phyloP scores from a whole-genome alignment of 2,797 vertebrate species.

The Hafferia zeledoni region DNA sequence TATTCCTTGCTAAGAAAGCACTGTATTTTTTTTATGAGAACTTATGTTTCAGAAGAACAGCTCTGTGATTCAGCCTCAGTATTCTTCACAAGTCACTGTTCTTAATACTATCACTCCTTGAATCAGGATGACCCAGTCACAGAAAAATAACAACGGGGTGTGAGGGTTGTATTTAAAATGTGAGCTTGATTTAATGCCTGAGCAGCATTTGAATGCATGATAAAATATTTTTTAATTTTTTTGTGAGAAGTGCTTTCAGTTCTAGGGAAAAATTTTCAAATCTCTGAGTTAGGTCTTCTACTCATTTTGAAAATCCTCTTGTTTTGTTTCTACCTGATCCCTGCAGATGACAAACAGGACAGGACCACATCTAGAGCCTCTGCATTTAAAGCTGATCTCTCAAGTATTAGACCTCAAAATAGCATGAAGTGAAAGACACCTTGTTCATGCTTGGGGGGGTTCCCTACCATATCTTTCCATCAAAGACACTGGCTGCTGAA shows the following conservation, averaged over 20 bases:
- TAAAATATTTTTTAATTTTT: neutral
- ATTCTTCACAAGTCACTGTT: neutral
- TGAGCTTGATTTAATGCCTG: neutral
- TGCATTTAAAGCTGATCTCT: neutral
- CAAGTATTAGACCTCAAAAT: neutral
- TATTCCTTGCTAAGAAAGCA: neutral
- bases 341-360: neutral
- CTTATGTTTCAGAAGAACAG: neutral
- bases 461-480: neutral
- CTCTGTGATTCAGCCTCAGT: neutral
- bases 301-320: neutral
- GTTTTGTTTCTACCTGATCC: neutral
- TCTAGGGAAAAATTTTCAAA: neutral
- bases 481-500: neutral
- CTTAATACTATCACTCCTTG: neutral
- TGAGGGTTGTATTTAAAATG: neutral
- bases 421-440: neutral
- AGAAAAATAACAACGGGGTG: neutral
- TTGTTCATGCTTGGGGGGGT: neutral
- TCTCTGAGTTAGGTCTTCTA: neutral
- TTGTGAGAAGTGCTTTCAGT: neutral
- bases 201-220: neutral
- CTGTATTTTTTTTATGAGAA: slow-evolving; percentile 9
- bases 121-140: neutral
- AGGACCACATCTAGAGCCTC: neutral